phyloP scores from a whole-genome alignment of 1,140 invertebrate species.

The Dendroctonus ponderosae region DNA sequence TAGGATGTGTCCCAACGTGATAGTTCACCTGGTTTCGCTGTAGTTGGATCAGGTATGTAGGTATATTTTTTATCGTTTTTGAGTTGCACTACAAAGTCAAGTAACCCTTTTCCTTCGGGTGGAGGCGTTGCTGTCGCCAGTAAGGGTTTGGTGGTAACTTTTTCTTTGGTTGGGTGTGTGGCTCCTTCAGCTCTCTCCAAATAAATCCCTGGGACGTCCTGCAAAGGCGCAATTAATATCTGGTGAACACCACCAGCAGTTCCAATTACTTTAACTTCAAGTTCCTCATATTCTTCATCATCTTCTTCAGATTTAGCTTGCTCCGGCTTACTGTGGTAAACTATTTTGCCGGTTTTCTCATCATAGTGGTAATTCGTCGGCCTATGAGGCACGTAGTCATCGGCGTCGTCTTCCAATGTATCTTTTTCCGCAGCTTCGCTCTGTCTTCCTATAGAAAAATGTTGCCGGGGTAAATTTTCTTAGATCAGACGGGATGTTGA shows the following conservation, averaged over 20 bases:
- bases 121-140: conserved; percentile 36
- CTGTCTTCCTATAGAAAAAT: conserved; percentile 19
- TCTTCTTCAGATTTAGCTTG: conserved; percentile 12
- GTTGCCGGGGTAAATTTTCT: not conserved
- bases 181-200: conserved; percentile 41
- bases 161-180: conserved; percentile 30
- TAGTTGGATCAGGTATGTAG: conserved; percentile 43
- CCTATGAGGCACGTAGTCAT: conserved; percentile 48
- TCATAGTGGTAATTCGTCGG: conserved; percentile 48
- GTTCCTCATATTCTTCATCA: conserved; percentile 37
- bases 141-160: conserved; percentile 32
- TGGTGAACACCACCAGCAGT: not conserved
- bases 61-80: conserved; percentile 42
- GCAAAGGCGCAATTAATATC: not conserved
- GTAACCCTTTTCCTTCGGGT: conserved; percentile 41
- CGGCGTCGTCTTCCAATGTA: conserved; percentile 38
- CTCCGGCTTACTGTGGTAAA: conserved; percentile 43
- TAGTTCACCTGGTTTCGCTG: conserved; percentile 32
- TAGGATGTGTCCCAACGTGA: too few species aligned
- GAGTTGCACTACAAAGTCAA: conserved; percentile 44
- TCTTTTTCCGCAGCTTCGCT: conserved; percentile 33
- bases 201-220: conserved; percentile 35
- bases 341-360: conserved; percentile 44
- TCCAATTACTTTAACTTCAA: conserved; percentile 15
- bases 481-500: not conserved